phyloP scores from a whole-genome alignment of 2,113 vertebrate species.

The Mungos mungo region DNA sequence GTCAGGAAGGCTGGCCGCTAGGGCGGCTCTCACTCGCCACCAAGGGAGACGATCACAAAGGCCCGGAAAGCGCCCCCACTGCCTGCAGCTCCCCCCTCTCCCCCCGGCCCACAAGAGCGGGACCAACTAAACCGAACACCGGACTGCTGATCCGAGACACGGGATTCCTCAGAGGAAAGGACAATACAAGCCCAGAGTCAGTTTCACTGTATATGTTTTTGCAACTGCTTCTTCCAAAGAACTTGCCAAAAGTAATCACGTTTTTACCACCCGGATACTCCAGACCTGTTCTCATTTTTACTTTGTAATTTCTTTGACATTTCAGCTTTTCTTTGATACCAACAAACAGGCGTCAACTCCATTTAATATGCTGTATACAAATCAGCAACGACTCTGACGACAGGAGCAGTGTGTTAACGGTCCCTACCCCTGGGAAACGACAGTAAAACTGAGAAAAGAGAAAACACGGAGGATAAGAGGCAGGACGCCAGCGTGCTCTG shows the following conservation, averaged over 20 bases:
- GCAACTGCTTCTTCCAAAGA: not conserved
- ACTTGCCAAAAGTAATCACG: not conserved
- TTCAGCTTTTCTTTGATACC: not conserved
- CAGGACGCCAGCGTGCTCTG: not conserved
- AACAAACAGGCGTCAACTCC: not conserved
- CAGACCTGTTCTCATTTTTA: not conserved
- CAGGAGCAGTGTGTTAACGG: not conserved
- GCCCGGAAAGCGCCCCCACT: too few relatives aligned
- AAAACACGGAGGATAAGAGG: not conserved
- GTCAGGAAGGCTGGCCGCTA: not conserved
- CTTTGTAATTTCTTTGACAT: not conserved
- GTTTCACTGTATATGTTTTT: not conserved
- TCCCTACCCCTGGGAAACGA: not conserved
- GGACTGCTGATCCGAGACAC: accelerated
- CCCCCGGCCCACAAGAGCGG: not conserved
- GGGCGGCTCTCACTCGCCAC: not conserved
- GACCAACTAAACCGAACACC: not conserved
- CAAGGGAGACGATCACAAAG: not conserved
- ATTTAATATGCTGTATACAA: not conserved
- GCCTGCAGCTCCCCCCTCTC: too few relatives aligned
- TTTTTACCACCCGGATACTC: not conserved
- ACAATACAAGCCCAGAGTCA: not conserved
- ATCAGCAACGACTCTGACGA: not conserved
- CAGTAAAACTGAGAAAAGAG: not conserved
- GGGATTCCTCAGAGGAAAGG: not conserved